Base-by-base conservation (phyloP, 2,888 invertebrate species). In the Hesperia comma region DNA sequence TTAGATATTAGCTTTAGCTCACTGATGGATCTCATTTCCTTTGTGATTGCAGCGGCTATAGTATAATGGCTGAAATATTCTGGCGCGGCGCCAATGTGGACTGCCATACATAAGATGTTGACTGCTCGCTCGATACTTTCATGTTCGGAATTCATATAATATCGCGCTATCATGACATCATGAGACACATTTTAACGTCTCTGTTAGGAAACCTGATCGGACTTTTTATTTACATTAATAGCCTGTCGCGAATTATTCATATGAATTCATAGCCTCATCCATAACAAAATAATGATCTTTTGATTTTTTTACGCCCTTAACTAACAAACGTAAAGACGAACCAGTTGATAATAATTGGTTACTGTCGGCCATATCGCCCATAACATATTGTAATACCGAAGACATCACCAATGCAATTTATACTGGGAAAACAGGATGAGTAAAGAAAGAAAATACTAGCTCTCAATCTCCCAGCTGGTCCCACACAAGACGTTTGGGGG, bases 1-100 rank as follows among this genome's bases (percentile, higher is more conserved):
- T 58, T 49, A 58, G 57, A 64, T 64, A 64, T 64, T 49, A 64
- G 58, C 51, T 58, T 64, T 17, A 58, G 51, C 53, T 53, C 64
- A 60, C 64, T 84, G 85, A 87, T 86, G 84, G 85, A 86, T 86
- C 86, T 84, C 81, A 83, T 83, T 84, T 81, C 81, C 82, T 85
- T 82, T 81, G 83, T 82, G 78, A 64, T 82, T 79, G 80, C 79
- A 77, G 77, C 81, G 77, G 77, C 77, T 79, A 77, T 78, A 78
- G 81, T 81, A 81, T 82, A 84, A 81, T 84, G 83, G 82, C 77
- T 82, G 80, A 84, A 86, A 86, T 85, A 83, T 79, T 83, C 79
- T 90, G 90, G 90, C 89, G 68, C 67, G 57, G 69, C 68, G 86
- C 90, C 90, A 90, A 81, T 75, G 70, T 77, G 72, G 75, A 79